Evolutionary conservation across 2,113 vertebrate genomes (phyloP), one percentile per base, ranked within the genome.

Genomic region (Aegithalos caudatus): DNA sequence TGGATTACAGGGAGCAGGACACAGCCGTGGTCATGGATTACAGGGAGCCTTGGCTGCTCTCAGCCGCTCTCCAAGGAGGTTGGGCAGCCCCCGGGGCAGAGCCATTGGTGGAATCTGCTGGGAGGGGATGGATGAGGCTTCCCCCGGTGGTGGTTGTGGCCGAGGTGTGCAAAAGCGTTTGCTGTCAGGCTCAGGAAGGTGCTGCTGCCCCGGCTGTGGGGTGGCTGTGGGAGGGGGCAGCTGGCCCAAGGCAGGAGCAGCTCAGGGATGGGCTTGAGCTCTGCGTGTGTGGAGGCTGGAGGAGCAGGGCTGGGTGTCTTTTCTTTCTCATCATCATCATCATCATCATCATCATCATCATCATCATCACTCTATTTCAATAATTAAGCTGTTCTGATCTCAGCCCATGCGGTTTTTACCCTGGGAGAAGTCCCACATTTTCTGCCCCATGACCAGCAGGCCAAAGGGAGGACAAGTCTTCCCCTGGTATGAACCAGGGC

Each of bases 401-500:
- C 37, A 37, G 13, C 37, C 58, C 51, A 16, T 3, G 19, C 37
- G 37, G 5, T 53, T 48, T 78, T 44, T 50, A 8, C 72, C 58
- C 40, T 23, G 54, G 50, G 54, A 50, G 28, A 48, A 44, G 10
- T 58, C 47, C 64, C 72, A 24, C 35, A 0, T 31, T 20, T 15
- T 22, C 60, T 57, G 54, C 66, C 66, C 58, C 4, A 0, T 2
- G 29, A 50, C 51, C 2, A 2, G 51, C 18, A 42, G 23, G 12
- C 54, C 48, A 37, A 61, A 25, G 54, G n/a, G 28, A 67, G 37
- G 31, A 14, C 4, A 4, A 44, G 12, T 8, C 69, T 29, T 22
- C 28, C 77, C 54, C 71, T 31, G 2, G 0, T 16, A 5, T 31
- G 27, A 33, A 20, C 0, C 1, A 4, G 28, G 42, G 33, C 42